Evolutionary conservation across 2,888 invertebrate genomes (phyloP).

Genomic region (Caenorhabditis sp.): DNA sequence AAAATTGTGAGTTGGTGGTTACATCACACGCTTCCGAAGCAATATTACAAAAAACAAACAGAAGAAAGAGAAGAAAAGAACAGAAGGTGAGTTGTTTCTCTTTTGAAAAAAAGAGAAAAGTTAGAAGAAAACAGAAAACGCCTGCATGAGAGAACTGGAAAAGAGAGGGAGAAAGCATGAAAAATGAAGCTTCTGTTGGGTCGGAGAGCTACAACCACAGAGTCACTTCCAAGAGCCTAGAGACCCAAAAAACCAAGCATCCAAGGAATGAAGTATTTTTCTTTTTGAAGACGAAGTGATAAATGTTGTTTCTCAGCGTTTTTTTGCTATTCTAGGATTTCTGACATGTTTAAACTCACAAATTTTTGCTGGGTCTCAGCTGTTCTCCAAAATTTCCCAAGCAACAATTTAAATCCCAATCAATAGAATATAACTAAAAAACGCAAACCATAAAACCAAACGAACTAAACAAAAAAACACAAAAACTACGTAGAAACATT

Average conservation of each 20-base stretch:
- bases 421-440: too few relatives aligned
- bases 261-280: neutral
- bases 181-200: neutral
- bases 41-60: slow-evolving; percentile 24
- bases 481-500: neutral
- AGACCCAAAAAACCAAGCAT: neutral
- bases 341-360: slow-evolving; percentile 15
- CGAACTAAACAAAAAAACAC: neutral
- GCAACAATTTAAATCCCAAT: too few relatives aligned
- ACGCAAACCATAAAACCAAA: neutral
- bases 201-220: neutral
- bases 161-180: slow-evolving; percentile 5
- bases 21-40: slow-evolving; percentile 11
- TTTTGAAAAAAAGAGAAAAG: neutral
- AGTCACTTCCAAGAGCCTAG: neutral
- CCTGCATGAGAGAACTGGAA: slow-evolving; percentile 14
- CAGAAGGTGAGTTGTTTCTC: slow-evolving; percentile 17
- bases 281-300: too few relatives aligned
- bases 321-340: too few relatives aligned
- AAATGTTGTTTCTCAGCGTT: too few relatives aligned
- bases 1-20: slow-evolving; percentile 12
- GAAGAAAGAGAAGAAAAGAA: slow-evolving; percentile 6
- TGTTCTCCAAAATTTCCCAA: slow-evolving; percentile 2
- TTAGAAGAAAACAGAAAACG: neutral
- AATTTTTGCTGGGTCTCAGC: slow-evolving; percentile 7